Percentiles rank a stretch among this genome's conserved stretches.
Evolutionary conservation across 2,888 invertebrate genomes (phyloP).

Genomic region (Trissolcus japonicus): DNA sequence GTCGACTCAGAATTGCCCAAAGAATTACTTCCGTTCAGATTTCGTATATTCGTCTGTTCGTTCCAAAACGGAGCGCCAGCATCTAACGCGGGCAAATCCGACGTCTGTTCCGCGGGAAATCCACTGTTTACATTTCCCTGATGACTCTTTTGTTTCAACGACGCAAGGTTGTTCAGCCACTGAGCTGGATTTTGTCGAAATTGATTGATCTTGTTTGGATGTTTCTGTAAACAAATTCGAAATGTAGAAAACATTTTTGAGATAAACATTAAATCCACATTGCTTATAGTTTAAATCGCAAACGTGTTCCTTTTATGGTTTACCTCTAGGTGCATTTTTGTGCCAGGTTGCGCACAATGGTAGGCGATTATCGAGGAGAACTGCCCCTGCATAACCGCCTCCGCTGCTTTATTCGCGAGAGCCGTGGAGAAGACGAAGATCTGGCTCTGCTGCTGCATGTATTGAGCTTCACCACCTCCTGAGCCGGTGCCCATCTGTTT

Average conservation of each 20-base stretch:
- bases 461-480: conserved; percentile 89
- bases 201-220: conserved; percentile 92
- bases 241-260: too few species aligned
- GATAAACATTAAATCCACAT: too few species aligned
- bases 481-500: conserved; percentile 84
- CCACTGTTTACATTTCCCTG: conserved; percentile 76
- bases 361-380: conserved; percentile 95
- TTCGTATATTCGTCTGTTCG: conserved; percentile 72
- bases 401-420: conserved; percentile 96
- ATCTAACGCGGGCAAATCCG: conserved; percentile 72
- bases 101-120: conserved; percentile 73
- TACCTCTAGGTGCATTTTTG: conserved; percentile 94
- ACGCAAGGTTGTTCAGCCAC: conserved; percentile 87
- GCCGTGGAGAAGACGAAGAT: conserved; percentile 98
- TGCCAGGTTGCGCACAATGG: conserved; percentile 96
- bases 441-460: conserved; percentile 97
- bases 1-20: conserved; percentile 74
- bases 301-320: neutral
- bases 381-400: conserved; percentile 91
- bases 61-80: conserved; percentile 74
- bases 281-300: neutral
- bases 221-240: conserved; percentile 81
- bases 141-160: conserved; percentile 84
- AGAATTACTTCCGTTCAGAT: conserved; percentile 73
- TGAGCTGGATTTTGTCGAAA: conserved; percentile 90